Conservation (phyloP, 2,888 invertebrate species). For the Andrena chrysosceles region DNA sequence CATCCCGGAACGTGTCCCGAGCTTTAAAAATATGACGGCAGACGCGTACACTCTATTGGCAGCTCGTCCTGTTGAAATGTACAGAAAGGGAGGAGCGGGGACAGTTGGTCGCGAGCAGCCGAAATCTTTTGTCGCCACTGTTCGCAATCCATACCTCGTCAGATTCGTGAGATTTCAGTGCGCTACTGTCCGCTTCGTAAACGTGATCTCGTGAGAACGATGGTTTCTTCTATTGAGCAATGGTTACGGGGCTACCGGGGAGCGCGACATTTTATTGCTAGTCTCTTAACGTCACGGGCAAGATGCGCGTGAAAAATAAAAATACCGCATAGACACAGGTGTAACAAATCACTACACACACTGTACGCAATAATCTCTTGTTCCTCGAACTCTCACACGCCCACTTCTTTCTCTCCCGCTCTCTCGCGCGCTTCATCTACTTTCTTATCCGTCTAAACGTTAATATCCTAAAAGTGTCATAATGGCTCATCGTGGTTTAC, state of each 20-base stretch:
- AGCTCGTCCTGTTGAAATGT: no score
- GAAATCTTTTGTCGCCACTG: background rate
- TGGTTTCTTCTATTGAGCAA: conserved; percentile 45
- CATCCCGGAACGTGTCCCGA: no score
- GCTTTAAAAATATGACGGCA: no score
- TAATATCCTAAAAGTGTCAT: conserved; percentile 67
- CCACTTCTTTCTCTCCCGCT: conserved; percentile 17
- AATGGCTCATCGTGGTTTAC: conserved; percentile 69
- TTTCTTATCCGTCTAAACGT: conserved; percentile 49
- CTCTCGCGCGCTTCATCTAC: conserved; percentile 14
- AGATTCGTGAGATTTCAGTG: background rate
- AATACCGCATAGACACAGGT: conserved; percentile 59
- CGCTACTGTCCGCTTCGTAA: conserved; percentile 12
- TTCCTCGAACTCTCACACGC: conserved; percentile 19
- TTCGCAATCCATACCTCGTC: background rate
- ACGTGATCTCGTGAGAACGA: conserved; percentile 20
- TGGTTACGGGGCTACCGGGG: conserved; percentile 38
- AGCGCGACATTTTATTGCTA: conserved; percentile 66
- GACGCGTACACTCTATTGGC: no score
- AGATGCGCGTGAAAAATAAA: conserved; percentile 68
- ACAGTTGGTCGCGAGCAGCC: background rate
- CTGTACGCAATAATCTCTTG: conserved; percentile 33
- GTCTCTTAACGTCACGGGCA: conserved; percentile 49
- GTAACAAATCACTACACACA: conserved; percentile 66
- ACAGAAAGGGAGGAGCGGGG: no score